Evolutionary conservation across 1,140 invertebrate genomes (phyloP), one percentile per base, ranked within the genome.

Genomic region (Drosophila auraria): DNA sequence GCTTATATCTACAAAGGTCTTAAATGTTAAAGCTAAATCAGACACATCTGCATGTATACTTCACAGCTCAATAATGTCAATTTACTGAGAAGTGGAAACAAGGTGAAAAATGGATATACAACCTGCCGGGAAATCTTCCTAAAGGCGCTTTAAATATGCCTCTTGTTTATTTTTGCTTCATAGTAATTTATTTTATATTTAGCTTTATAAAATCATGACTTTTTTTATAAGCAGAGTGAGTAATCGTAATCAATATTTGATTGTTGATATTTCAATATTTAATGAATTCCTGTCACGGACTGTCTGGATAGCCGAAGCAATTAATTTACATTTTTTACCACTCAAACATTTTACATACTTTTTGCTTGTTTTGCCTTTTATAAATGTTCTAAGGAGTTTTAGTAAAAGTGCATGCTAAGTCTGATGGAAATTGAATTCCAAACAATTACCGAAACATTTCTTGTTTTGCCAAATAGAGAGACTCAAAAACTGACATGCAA

Each of bases 21-120:
- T 0, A 7, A 17, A 20, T 36, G 12, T 36, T 12, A 54, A 53
- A 2, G 14, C 6, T 2, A 23, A 23, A 20, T 40, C 1, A 23
- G 33, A 15, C 9, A 14, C 20, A 14, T 3, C 5, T n/a, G 5
- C 40, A n/a, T n/a, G 40, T 42, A n/a, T 15, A 15, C 3, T 54
- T 54, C n/a, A 20, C 27, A 54, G 64, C 71, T 56, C 61, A 65
- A 69, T 59, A 56, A 65, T 70, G 57, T 59, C 53, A 73, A 83
- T 77, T 62, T 83, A 17, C 69, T 62, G 17, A 17, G 42, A 47
- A n/a, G n/a, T n/a, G 57, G 40, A 60, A 45, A 30, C 25, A 11
- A 60, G 2, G 7, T 9, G 9, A 3, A 27, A 59, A 45, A 60
- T 33, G n/a, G 12, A 9, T 36, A 61, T 50, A 11, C 9, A n/a